phyloP scores from a whole-genome alignment of 1,140 invertebrate species.

The Ganaspis sp. region DNA sequence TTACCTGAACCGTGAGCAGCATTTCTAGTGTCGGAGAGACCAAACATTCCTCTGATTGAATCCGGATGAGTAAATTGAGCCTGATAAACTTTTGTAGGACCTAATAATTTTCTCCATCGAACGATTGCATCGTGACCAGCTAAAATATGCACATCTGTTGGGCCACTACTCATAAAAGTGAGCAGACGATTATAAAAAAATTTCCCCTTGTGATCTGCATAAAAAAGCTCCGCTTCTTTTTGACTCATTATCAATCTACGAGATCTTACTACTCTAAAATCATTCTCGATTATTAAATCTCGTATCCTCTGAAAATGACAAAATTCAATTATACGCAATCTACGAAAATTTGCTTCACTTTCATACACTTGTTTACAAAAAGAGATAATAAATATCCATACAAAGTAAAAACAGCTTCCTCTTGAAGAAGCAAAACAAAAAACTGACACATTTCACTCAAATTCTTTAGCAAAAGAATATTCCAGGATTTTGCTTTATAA shows the following conservation, averaged over 20 bases:
- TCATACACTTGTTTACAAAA: too few species aligned
- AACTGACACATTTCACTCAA: too few species aligned
- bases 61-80: conserved; percentile 86
- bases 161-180: conserved; percentile 92
- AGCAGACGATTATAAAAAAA: conserved; percentile 93
- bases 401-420: too few species aligned
- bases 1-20: conserved; percentile 92
- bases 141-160: conserved; percentile 86
- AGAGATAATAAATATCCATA: too few species aligned
- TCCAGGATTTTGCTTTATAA: too few species aligned
- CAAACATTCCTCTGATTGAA: conserved; percentile 88
- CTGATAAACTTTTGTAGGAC: conserved; percentile 91
- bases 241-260: conserved; percentile 80
- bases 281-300: conserved; percentile 82
- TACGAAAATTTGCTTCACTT: too few species aligned
- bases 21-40: conserved; percentile 94
- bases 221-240: conserved; percentile 86
- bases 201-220: conserved; percentile 88
- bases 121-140: conserved; percentile 85
- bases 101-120: conserved; percentile 89
- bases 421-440: too few species aligned
- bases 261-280: conserved; percentile 86
- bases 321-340: conserved; percentile 54
- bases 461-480: too few species aligned
- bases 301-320: conserved; percentile 81